These are phyloP conservation scores for Chroicocephalus ridibundus DNA, from an alignment of 2,113 vertebrate genomes.

Conservation along the genomic window DNA sequence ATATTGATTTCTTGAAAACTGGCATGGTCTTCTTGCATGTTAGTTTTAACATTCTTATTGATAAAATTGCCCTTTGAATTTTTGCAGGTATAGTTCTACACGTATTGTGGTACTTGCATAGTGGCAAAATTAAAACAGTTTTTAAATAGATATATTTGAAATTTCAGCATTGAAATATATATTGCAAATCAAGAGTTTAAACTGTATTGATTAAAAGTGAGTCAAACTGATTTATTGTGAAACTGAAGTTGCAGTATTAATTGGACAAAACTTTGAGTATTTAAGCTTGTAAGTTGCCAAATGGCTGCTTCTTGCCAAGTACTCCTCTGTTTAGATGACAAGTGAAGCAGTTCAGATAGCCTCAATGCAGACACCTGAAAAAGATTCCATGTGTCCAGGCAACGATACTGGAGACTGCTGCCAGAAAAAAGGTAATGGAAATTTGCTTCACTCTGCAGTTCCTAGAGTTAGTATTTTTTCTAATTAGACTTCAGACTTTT, in stretches of 20 bases:
- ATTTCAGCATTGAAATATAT: neutral
- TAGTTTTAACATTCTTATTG: neutral
- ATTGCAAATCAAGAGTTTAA: neutral
- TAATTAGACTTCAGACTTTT: neutral
- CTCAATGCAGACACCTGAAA: slow-evolving; percentile 36
- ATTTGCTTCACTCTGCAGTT: neutral
- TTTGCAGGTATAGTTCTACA: neutral
- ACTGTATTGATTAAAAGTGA: neutral
- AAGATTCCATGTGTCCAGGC: slow-evolving; percentile 33
- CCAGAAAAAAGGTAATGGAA: slow-evolving; percentile 17
- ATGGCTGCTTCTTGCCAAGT: slow-evolving; percentile 17
- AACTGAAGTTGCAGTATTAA: neutral
- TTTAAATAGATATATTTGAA: neutral
- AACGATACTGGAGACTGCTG: slow-evolving; percentile 22
- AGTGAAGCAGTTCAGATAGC: slow-evolving; percentile 38
- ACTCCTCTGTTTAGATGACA: slow-evolving; percentile 27
- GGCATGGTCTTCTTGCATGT: neutral
- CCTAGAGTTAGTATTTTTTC: neutral
- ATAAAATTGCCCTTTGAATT: slow-evolving; percentile 17
- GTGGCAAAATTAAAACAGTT: neutral
- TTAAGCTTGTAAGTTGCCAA: neutral
- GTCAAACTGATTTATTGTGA: neutral
- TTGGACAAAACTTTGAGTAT: neutral
- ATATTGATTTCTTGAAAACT: neutral
- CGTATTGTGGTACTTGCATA: neutral